Conservation (phyloP, 1,140 invertebrate species). For the Laupala kohalensis region DNA sequence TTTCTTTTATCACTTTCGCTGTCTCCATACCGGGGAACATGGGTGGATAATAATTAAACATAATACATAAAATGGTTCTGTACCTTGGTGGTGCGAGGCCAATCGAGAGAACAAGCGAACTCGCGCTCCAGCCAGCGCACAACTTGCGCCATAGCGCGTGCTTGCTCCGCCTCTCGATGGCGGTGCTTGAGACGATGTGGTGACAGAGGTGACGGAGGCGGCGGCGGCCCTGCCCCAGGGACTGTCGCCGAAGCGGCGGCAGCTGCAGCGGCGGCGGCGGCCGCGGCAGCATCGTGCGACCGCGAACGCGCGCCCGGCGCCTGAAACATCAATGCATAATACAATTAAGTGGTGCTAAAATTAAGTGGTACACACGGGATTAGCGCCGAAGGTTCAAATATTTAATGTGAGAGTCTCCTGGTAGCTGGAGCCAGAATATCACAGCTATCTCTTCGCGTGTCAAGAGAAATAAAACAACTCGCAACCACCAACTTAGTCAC, state of each 20-base stretch:
- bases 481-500: too few relatives aligned
- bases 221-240: constrained; percentile 36
- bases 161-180: constrained; percentile 51
- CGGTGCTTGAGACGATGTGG: constrained; percentile 49
- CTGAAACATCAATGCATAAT: background rate
- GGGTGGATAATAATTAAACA: background rate
- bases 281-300: constrained; percentile 16
- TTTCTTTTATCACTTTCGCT: too few relatives aligned
- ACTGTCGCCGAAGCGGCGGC: constrained; percentile 46
- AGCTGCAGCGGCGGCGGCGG: constrained; percentile 18
- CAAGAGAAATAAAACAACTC: too few relatives aligned
- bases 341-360: too few relatives aligned
- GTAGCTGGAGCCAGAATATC: too few relatives aligned
- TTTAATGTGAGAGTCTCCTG: too few relatives aligned
- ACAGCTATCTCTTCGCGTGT: too few relatives aligned
- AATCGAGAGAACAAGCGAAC: constrained; percentile 24
- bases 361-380: too few relatives aligned
- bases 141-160: constrained; percentile 52
- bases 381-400: too few relatives aligned
- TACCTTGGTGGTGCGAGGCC: constrained; percentile 6
- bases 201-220: constrained; percentile 22
- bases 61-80: background rate
- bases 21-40: constrained; percentile 5
- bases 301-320: constrained; percentile 18
- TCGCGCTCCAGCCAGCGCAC: constrained; percentile 43